Base-by-base conservation (phyloP, 2,888 invertebrate species). In the Rugalucina vietnamica region DNA sequence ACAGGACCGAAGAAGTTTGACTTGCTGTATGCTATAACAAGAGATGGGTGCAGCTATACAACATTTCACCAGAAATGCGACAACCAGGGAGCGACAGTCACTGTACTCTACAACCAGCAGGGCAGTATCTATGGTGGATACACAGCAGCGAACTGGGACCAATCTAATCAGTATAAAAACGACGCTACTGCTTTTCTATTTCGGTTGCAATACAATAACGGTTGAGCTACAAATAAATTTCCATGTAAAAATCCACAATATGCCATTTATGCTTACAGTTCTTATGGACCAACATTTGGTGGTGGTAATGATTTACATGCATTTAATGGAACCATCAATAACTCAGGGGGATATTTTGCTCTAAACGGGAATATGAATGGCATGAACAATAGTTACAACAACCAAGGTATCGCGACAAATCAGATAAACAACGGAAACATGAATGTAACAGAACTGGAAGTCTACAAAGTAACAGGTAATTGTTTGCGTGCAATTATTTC, bases 61-160 rank as follows among this genome's bases (percentile, higher is more conserved):
- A 74, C 86, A 21, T 90, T 90, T 70, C 90, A 90, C 39, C 77
- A 87, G 72, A 81, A 82, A 73, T 90, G 90, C 80, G 84, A 89
- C 84, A 85, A 88, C 57, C 80, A 90, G 71, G 90, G 90, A 1
- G 43, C 88, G 18, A 90, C 90, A 0, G 88, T 89, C 3, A 87
- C 88, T 0, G 84, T 90, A 3, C 50, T 88, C 27, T 90, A 88
- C 81, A 90, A 90, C 77, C 82, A 82, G n/a, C 78, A 83, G n/a
- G 71, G 78, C 3, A 87, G 81, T 43, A 81, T 90, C 24, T 90
- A 85, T 65, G 90, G 90, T 21, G 90, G 88, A 0, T 90, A 88
- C 74, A 81, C 83, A 8, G 36, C 76, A 21, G 21, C 34, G 27
- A 82, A 37, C 70, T 90, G 89, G 90, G 50, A 36, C 34, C 14